Evolutionary conservation across 2,888 invertebrate genomes (phyloP), one percentile per base, ranked within the genome.

Genomic region (Gasteruption jaculator): DNA sequence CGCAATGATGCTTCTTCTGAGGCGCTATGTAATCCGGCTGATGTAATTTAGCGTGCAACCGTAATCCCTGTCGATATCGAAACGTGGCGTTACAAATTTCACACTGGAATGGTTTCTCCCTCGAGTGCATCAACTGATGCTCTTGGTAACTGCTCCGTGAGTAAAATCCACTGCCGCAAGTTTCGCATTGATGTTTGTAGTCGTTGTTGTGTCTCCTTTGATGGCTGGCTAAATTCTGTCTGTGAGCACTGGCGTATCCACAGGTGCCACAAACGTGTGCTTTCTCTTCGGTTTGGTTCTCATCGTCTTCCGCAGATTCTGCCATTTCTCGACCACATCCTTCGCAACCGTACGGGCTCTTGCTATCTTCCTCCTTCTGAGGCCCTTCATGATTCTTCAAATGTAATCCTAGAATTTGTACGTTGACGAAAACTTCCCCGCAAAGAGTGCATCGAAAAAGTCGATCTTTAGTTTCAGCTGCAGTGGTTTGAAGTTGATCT

Each of bases 11-110:
- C 32, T 70, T 70, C 45, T 71, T 68, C 26, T 66, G 65, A 3
- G 71, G 71, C 3, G 69, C 61, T n/a, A 67, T 62, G 49, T 71
- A 71, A 21, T 67, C 68, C 5, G 70, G 70, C 34, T 69, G 67
- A 42, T 71, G 71, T 0, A 70, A 50, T 39, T 71, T 71, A 2
- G 65, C 57, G 50, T 71, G 71, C 5, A 69, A 43, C 11, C 69
- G 47, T 11, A 71, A 39, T 1, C 69, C 71, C 33, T 71, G 69
- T 3, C 63, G 57, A 38, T 71, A 70, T 12, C 71, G 66, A 44
- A 71, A 71, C 2, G 68, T 67, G 4, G 70, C 71, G 34, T 53
- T 61, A 50, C 71, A 71, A 19, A 68, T 57, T 3, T 61, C 64
- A 47, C 71, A 71, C 31, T 64, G 61, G 38, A 68, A 71, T 1